Base-by-base conservation (phyloP, 2,888 invertebrate species). In the Drosophila borealis region DNA sequence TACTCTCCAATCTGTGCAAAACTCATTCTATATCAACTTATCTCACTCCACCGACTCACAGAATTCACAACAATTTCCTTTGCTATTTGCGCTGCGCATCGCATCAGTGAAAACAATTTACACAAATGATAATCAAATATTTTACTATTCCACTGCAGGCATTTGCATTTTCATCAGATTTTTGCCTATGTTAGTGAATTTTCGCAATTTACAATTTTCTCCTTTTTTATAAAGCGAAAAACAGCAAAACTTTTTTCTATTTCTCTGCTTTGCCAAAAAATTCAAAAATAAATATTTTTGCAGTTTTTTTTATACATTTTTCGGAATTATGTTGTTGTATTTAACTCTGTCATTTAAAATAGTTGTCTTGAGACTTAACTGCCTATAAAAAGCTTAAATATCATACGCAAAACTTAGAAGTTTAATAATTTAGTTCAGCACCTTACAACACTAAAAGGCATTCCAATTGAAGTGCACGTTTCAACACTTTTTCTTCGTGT, bases 1-100 rank as follows among this genome's bases (percentile, higher is more conserved):
- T 45, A 33, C 9, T 29, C 54, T 11, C 8, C 69, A 49, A 61
- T 44, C 53, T 78, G 75, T 79, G 44, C 50, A 54, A 54, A 72
- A 41, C 50, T 59, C 59, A 66, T 56, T 73, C 34, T 41, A 37
- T 64, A 41, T 48, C 17, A 63, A 71, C 25, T 48, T 45, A 39
- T 21, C 56, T 14, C 19, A 10, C 49, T 25, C 21, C 42, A n/a
- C 19, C 19, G 29, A 19, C 6, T 14, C 37, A 25, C 66, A n/a
- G 29, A 25, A 46, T 17, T 21, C 49, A 41, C n/a, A 37, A 36
- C 14, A 33, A 45, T 39, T 63, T 41, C 14, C 36, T 37, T 41
- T 55, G 46, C 50, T 55, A 33, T 70, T 41, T 29, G 55, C 62
- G 45, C 50, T 41, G 71, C n/a, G 51, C 56, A 36, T 51, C 19